These are phyloP conservation scores for Eidolon helvum DNA, from an alignment of 2,113 vertebrate species.

Conservation along the genomic window DNA sequence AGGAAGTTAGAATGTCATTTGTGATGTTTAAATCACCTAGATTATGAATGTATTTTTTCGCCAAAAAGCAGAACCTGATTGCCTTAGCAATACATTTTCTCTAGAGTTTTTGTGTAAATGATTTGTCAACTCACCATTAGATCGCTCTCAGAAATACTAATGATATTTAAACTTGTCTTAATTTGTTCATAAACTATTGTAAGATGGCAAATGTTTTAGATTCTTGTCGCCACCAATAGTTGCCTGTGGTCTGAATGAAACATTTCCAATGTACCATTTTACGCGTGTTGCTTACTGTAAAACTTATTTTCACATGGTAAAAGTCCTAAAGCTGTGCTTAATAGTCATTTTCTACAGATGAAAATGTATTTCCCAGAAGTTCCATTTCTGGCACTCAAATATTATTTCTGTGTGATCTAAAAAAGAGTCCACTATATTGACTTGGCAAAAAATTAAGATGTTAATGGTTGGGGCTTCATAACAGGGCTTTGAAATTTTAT, in stretches of 20 bases:
- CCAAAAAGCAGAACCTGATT: background rate
- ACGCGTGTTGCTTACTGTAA: background rate
- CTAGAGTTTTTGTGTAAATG: background rate
- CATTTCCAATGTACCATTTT: background rate
- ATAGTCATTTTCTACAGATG: background rate
- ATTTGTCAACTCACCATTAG: background rate
- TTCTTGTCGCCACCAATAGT: background rate
- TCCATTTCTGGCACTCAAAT: background rate
- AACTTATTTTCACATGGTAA: conserved; percentile 25
- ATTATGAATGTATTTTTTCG: background rate
- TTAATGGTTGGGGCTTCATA: background rate
- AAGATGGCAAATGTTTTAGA: conserved; percentile 8
- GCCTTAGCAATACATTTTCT: background rate
- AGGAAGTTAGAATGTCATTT: background rate
- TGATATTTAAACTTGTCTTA: background rate
- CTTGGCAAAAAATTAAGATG: background rate
- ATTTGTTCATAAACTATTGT: background rate
- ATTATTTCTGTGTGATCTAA: background rate
- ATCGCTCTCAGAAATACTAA: background rate
- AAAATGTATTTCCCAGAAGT: conserved; percentile 23
- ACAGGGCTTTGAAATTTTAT: background rate
- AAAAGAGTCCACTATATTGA: background rate
- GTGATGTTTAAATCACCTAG: background rate
- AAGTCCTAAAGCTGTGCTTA: background rate
- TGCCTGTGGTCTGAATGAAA: background rate